Evolutionary conservation across 1,140 invertebrate genomes (phyloP).

Genomic region (Uloborus diversus): DNA sequence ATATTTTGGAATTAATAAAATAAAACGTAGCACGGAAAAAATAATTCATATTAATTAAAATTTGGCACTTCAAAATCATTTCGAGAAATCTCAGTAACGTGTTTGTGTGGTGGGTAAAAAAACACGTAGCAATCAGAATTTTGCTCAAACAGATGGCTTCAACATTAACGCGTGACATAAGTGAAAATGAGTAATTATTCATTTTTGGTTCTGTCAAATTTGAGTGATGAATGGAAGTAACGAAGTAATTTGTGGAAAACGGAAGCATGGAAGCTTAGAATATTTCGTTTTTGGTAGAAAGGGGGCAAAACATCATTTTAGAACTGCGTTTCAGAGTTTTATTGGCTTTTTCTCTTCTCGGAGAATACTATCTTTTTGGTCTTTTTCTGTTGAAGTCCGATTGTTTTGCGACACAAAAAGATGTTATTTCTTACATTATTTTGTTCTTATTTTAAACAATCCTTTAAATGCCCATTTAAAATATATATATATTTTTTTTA

Average conservation of each 20-base stretch:
- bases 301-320: too few species aligned
- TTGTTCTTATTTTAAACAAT: too few species aligned
- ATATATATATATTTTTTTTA: too few species aligned
- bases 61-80: slow-evolving; percentile 14
- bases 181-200: slow-evolving; percentile 44
- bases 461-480: too few species aligned
- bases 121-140: not conserved
- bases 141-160: slow-evolving; percentile 19
- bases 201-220: slow-evolving; percentile 40
- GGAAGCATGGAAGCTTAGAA: not conserved
- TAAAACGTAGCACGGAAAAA: not conserved
- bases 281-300: too few species aligned
- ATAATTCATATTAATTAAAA: not conserved
- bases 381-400: too few species aligned
- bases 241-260: slow-evolving; percentile 23
- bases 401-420: too few species aligned
- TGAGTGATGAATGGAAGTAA: slow-evolving; percentile 19
- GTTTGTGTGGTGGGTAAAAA: not conserved
- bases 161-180: not conserved
- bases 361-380: too few species aligned
- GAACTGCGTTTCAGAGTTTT: too few species aligned
- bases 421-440: too few species aligned
- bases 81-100: not conserved
- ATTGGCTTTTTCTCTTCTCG: too few species aligned
- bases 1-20: slow-evolving; percentile 3